phyloP scores from a whole-genome alignment of 2,888 invertebrate species.

The Acronicta alni region DNA sequence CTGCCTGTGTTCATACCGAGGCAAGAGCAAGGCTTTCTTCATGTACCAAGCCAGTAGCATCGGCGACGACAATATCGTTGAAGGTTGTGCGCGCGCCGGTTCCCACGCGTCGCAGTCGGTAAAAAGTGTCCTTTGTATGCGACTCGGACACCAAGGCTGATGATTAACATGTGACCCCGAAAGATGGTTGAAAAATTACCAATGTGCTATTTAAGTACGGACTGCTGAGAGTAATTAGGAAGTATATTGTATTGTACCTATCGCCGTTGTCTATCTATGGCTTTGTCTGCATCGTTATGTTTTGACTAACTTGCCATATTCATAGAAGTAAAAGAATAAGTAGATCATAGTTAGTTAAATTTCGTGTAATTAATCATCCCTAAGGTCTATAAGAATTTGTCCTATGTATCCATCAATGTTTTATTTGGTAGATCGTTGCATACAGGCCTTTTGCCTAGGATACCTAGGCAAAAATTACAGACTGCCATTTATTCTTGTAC shows the following conservation, averaged over 20 bases:
- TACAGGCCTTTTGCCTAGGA: too few species aligned
- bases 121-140: slow-evolving; percentile 60
- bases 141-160: slow-evolving; percentile 47
- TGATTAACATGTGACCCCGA: slow-evolving; percentile 57
- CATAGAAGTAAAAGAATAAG: too few species aligned
- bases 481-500: too few species aligned
- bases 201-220: slow-evolving; percentile 47
- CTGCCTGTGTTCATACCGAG: too few species aligned
- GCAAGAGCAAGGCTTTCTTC: slow-evolving; percentile 36
- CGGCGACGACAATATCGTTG: slow-evolving; percentile 39
- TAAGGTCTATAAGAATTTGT: too few species aligned
- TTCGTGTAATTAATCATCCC: slow-evolving; percentile 1
- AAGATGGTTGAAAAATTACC: slow-evolving; percentile 52
- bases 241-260: slow-evolving; percentile 44
- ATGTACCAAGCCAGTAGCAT: slow-evolving; percentile 36
- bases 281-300: neutral
- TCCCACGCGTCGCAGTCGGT: slow-evolving; percentile 55
- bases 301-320: too few species aligned
- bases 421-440: too few species aligned
- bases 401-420: too few species aligned
- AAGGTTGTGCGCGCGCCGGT: slow-evolving; percentile 50
- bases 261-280: neutral
- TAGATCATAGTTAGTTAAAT: neutral
- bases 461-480: too few species aligned
- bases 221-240: slow-evolving; percentile 54